Evolutionary conservation across 2,888 invertebrate genomes (phyloP).

Genomic region (Eupithecia pulchellata): DNA sequence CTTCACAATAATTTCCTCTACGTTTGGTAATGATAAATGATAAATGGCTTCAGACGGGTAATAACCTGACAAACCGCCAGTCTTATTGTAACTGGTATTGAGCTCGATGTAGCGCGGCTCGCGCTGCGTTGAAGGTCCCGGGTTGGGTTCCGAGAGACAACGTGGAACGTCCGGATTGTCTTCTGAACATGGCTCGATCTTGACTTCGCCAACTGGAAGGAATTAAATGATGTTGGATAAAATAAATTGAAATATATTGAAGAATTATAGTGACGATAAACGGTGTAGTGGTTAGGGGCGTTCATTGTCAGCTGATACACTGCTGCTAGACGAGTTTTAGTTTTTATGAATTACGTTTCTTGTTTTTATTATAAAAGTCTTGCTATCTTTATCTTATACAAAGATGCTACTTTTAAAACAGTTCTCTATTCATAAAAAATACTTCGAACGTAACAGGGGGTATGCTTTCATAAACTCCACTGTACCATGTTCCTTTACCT

Average conservation of each 20-base stretch:
- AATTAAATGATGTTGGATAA: background rate
- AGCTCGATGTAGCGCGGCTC: constrained; percentile 47
- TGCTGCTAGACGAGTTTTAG: too few species aligned
- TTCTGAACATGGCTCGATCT: constrained; percentile 57
- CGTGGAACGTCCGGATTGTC: constrained; percentile 8
- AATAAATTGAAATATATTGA: background rate
- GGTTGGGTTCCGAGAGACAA: constrained; percentile 24
- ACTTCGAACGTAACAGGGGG: too few species aligned
- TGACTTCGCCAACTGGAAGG: constrained; percentile 55
- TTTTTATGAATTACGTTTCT: too few species aligned
- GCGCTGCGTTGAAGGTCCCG: constrained; percentile 23
- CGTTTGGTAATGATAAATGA: background rate
- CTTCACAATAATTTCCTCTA: background rate
- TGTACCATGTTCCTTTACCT: too few species aligned
- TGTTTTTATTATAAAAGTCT: too few species aligned
- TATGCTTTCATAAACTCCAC: too few species aligned
- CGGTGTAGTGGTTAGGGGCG: too few species aligned
- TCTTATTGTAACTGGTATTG: constrained; percentile 47
- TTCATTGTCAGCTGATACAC: too few species aligned
- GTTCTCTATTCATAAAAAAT: too few species aligned
- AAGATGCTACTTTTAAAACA: too few species aligned
- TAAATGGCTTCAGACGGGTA: background rate
- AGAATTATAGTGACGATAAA: too few species aligned
- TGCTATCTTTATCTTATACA: too few species aligned
- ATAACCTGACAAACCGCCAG: constrained; percentile 30